Base-by-base conservation (phyloP, 2,113 vertebrate genomes). In the Tamias sibiricus region DNA sequence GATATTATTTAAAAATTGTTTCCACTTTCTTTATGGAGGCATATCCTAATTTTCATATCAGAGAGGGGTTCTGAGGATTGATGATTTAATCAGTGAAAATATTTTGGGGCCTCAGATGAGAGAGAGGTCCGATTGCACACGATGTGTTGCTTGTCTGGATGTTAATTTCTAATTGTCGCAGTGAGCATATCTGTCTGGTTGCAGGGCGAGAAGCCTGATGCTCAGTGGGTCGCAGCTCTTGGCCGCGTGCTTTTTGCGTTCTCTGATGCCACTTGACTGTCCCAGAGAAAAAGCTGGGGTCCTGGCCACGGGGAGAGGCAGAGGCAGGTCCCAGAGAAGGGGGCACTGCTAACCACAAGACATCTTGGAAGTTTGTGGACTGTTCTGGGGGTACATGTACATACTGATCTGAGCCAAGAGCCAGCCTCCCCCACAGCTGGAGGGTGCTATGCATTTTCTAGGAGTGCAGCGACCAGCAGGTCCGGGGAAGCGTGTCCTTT, bases 81-180 rank as follows among this genome's bases (percentile, higher is more conserved):
- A 47, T 68, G 74, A 74, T 76, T 47, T 85, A 64, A 93, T 88
- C 80, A 75, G 28, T 52, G 62, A 47, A 42, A 71, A 9, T 12
- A 49, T 17, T 79, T 47, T 71, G 30, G 81, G 71, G 26, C 22
- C 32, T 44, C 12, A 69, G 12, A 47, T 14, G 28, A 77, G 68
- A 90, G 28, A 77, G 68, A 90, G 32, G 22, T 44, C n/a, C 64
- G 76, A 6, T 52, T 71, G 80, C 44, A 66, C 26, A 62, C 3
- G 37, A 57, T 69, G 0, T 16, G 10, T n/a, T 59, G 13, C 35
- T 71, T 42, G 19, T 79, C 44, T 30, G 26, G 12, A 22, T 22
- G 42, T 35, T 6, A 0, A 76, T 87, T 95, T 72, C 47, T 80
- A 42, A 35, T 52, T 13, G 57, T 64, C n/a, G 6, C 42, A 11